These are phyloP conservation scores for Chinchilla lanigera DNA, from an alignment of 2,113 vertebrate species.

Conservation along the genomic window DNA sequence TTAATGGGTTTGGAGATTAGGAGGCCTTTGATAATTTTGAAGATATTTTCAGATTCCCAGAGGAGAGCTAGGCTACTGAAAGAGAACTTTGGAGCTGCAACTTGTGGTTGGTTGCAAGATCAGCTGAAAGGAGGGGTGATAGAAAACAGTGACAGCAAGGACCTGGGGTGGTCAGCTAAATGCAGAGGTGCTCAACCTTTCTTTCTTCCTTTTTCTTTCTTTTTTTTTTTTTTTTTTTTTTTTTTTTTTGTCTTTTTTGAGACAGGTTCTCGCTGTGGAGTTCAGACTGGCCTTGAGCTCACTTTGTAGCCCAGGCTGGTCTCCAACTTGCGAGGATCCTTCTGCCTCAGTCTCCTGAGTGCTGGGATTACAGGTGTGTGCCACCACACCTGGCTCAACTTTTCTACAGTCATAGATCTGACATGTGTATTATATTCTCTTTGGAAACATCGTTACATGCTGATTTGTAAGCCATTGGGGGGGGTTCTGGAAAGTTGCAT, in stretches of 20 bases:
- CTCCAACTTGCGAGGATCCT: no score
- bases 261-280: no score
- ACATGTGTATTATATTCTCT: neutral
- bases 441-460: neutral
- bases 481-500: neutral
- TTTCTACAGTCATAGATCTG: neutral
- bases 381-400: no score
- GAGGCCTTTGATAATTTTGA: neutral
- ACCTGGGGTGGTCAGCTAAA: neutral
- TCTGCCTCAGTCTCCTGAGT: no score
- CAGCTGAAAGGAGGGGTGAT: neutral
- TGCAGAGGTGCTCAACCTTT: neutral
- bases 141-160: neutral
- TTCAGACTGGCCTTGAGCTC: no score
- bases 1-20: neutral
- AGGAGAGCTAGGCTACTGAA: neutral
- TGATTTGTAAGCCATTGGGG: neutral
- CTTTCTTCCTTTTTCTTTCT: no score
- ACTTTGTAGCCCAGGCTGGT: no score
- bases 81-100: neutral
- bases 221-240: no score
- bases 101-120: neutral
- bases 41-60: neutral
- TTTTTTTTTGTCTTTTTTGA: no score
- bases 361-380: no score